Conservation (phyloP, 2,113 vertebrate species). For the Jaculus jaculus region DNA sequence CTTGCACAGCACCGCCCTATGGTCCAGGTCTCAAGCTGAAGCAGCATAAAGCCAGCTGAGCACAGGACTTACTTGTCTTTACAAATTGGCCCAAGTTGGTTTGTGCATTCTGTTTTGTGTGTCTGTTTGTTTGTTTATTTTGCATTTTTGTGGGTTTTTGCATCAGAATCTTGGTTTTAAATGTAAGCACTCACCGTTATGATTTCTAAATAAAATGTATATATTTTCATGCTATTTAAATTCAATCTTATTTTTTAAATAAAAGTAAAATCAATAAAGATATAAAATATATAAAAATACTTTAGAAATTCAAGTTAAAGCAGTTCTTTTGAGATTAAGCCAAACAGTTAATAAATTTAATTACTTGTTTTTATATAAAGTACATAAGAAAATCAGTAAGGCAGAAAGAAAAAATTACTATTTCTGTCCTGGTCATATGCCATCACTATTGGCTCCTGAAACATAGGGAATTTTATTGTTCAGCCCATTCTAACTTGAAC, state of each 20-base stretch:
- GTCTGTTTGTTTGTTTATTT: not conserved
- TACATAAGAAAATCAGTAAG: not conserved
- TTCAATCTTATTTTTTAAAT: not conserved
- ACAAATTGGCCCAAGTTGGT: not conserved
- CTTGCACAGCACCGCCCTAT: not conserved
- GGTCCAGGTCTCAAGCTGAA: not conserved
- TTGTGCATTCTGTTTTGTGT: not conserved
- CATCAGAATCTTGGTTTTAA: not conserved
- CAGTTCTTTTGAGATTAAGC: constrained; percentile 26
- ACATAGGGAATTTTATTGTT: not conserved
- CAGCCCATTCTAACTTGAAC: not conserved
- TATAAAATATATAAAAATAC: constrained; percentile 27
- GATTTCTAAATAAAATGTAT: constrained; percentile 17
- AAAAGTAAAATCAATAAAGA: not conserved
- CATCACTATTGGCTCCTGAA: not conserved
- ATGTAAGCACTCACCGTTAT: not conserved
- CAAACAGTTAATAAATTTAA: not conserved
- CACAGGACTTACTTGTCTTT: not conserved
- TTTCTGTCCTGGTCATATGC: not conserved
- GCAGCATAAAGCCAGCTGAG: not conserved
- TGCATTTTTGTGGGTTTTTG: no score
- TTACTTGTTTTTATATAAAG: constrained; percentile 5
- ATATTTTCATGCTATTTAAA: constrained; percentile 5
- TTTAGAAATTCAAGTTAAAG: not conserved
- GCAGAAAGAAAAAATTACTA: not conserved